Evolutionary conservation across 1,140 invertebrate species (phyloP), one percentile per base, ranked within the genome.

Genomic region (Brachionus asplanchnoidis): DNA sequence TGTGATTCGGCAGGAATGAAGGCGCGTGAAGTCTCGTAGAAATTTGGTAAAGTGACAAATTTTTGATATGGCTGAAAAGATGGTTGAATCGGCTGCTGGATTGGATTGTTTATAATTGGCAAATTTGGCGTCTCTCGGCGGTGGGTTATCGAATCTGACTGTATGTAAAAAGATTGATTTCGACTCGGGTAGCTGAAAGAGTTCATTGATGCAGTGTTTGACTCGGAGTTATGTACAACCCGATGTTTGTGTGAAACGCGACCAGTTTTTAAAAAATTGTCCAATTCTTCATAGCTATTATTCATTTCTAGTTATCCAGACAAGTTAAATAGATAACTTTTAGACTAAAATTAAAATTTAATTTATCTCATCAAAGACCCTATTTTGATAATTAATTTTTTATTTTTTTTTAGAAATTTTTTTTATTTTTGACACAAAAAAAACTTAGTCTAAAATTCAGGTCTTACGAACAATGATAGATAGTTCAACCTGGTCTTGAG

Each of bases 1-100:
- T 73, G 68, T 40, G 68, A 42, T 42, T 73, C 68, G 7, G 68
- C 68, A 1, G 68, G 68, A 42, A 73, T 73, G n/a, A 40, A 73
- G 7, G 68, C 68, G 3, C 68, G 68, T n/a, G 28, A 40, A 12
- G 68, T 73, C 17, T 73, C 68, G 7, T 73, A 73, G 32, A 73
- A 73, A 73, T 73, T 73, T n/a, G 68, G 68, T n/a, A 73, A 42
- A 73, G 28, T 40, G 40, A 42, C 68, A 73, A 73, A 73, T 73
- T 73, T 73, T 73, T 73, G 68, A 73, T 73, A 42, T 6, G 68
- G 68, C 36, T 73, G 28, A 17, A 42, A 42, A 7, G 17, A 42
- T 20, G 68, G 17, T 73, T 68, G 66, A 68, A 32, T 12, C 1
- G 9, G 26, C 32, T 32, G 66, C 12, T 14, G 32, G 23, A 73